Base-by-base conservation (phyloP, 2,113 vertebrate genomes). In the Ceyx cyanopectus region DNA sequence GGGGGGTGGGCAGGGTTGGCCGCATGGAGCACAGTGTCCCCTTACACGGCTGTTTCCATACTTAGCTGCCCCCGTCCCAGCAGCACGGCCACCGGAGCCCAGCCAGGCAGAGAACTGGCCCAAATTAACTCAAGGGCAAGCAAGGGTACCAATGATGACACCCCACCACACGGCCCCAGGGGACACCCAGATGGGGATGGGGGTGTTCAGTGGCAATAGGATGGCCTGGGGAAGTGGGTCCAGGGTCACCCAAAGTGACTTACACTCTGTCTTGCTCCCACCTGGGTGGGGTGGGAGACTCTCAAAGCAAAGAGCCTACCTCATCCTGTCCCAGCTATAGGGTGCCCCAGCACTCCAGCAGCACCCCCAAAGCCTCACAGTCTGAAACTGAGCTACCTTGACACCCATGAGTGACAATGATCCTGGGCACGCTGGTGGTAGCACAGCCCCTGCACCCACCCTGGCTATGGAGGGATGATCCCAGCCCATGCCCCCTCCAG, bases 51-150 rank as follows among this genome's bases (percentile, higher is more conserved):
- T 97, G 97, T 98, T 98, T 98, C 98, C 98, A 98, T 97, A 96
- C 98, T 98, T 98, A 98, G 98, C 97, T 50, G 26, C 95, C 93
- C 95, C 88, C 54, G 90, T 96, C 87, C 95, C 96, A 61, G 97
- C 95, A 83, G 94, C 93, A 40, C 68, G 89, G 97, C 96, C 82
- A 61, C 93, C 84, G 65, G 90, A 89, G 92, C 85, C 80, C 57
- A 43, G 95, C 95, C 96, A 90, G 94, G 92, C 92, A 78, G 89
- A 89, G 91, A 56, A 62, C 57, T 73, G 3, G 97, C 97, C 97
- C 97, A 90, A 98, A 98, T 98, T 98, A 98, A 98, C 98, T 98
- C 98, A 98, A 98, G 98, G 98, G 90, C 98, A 97, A 97, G 92
- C 98, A 98, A 98, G 98, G 98, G 97, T 97, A 98, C 72, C 19